A percentile compares a stretch with the other conserved stretches of the same genome.
Conservation (phyloP, 2,888 invertebrate genomes). For the Steinernema hermaphroditum region DNA sequence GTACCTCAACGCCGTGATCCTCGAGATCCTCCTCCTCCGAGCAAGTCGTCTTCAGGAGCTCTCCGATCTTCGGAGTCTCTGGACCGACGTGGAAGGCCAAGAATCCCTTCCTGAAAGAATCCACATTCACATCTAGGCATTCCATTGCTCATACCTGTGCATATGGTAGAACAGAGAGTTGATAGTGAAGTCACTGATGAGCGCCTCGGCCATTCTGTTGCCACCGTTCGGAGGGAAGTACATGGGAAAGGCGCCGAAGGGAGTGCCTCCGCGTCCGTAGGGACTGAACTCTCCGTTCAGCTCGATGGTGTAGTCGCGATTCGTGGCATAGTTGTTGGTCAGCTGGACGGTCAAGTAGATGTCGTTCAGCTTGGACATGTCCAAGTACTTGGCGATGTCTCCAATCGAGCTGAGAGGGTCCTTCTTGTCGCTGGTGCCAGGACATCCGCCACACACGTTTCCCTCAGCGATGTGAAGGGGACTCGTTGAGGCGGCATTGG, state of each 20-base stretch:
- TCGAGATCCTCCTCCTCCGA: constrained; percentile 54
- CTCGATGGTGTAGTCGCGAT: constrained; percentile 60
- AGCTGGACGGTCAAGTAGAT: constrained; percentile 57
- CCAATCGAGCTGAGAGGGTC: constrained; percentile 32
- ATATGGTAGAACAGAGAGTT: constrained; percentile 61
- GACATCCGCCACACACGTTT: constrained; percentile 43
- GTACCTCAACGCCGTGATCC: constrained; percentile 55
- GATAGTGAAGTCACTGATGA: constrained; percentile 61
- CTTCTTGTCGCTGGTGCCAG: constrained; percentile 35
- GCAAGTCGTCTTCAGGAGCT: constrained; percentile 63
- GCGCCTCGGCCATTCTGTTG: constrained; percentile 57
- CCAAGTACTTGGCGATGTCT: constrained; percentile 33
- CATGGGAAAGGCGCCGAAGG: constrained; percentile 62
- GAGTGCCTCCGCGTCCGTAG: constrained; percentile 53
- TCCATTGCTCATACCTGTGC: constrained; percentile 43
- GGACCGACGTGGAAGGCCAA: constrained; percentile 61
- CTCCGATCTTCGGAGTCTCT: constrained; percentile 65
- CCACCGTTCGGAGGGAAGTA: constrained; percentile 56
- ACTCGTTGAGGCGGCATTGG: constrained; percentile 40
- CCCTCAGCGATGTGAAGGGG: constrained; percentile 34
- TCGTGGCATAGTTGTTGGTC: constrained; percentile 58
- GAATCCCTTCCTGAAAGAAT: constrained; percentile 55
- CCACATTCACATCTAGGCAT: not conserved
- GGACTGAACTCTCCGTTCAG: constrained; percentile 61
- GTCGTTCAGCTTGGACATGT: constrained; percentile 52